These are phyloP conservation scores for Hypsibius dujardini DNA, from an alignment of 1,140 invertebrate genomes.

Conservation along the genomic window DNA sequence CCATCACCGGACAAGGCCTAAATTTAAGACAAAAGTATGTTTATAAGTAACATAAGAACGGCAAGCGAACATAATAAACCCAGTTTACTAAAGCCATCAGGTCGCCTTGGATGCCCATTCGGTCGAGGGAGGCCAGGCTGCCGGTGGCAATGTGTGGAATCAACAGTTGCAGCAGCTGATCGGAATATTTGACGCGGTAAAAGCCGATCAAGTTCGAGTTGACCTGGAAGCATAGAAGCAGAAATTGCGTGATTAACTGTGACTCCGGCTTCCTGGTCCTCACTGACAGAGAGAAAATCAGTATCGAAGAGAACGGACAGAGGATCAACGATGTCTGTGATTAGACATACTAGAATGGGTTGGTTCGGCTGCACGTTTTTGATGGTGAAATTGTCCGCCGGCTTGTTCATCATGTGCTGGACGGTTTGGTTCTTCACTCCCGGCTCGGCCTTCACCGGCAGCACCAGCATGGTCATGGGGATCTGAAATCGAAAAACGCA, in stretches of 20 bases:
- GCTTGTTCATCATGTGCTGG: slow-evolving; percentile 23
- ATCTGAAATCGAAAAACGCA: background rate
- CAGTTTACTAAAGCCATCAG: slow-evolving; percentile 58
- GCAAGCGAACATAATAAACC: slow-evolving; percentile 15
- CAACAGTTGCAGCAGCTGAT: slow-evolving; percentile 54
- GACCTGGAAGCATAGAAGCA: slow-evolving; percentile 29
- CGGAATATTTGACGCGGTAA: slow-evolving; percentile 61
- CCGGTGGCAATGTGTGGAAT: slow-evolving; percentile 58
- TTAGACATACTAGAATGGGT: background rate
- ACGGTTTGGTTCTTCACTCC: background rate
- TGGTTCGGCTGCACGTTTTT: background rate
- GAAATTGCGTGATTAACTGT: background rate
- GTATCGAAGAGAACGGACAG: slow-evolving; percentile 17
- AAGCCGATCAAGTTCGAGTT: slow-evolving; percentile 37
- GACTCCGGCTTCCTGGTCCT: too few relatives aligned
- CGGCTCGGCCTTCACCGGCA: background rate
- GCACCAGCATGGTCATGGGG: background rate
- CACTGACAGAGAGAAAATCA: background rate
- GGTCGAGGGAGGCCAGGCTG: slow-evolving; percentile 65
- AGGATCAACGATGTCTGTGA: slow-evolving; percentile 15
- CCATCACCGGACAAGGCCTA: slow-evolving; percentile 1
- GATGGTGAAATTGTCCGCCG: slow-evolving; percentile 16
- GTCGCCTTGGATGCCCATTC: slow-evolving; percentile 74
- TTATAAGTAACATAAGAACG: background rate
- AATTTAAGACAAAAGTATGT: slow-evolving; percentile 14